These are phyloP conservation scores for Tenthredo amoena DNA, from an alignment of 2,888 invertebrate species.

Conservation along the genomic window DNA sequence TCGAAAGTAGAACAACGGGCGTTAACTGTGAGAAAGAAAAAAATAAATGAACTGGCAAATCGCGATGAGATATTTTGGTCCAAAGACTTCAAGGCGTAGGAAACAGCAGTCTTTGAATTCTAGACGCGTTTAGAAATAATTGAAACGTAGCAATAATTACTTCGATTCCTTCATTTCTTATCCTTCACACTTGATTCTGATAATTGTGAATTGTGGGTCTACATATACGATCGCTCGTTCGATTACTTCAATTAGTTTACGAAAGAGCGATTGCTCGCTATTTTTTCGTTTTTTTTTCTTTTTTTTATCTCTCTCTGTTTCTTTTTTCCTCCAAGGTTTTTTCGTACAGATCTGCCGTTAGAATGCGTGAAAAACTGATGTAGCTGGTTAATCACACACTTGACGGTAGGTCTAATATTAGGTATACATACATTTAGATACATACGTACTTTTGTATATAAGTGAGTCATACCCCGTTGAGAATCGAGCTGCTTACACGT, in stretches of 20 bases:
- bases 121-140: background rate
- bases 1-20: background rate
- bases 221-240: background rate
- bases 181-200: background rate
- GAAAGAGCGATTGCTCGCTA: background rate
- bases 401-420: constrained; percentile 40
- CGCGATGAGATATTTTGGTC: background rate
- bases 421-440: background rate
- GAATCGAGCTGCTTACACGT: background rate
- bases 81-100: background rate
- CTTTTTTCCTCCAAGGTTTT: background rate
- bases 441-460: background rate
- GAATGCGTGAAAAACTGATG: constrained; percentile 4
- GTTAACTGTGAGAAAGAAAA: background rate
- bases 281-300: background rate
- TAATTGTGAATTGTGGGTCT: background rate
- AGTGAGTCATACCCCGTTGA: background rate
- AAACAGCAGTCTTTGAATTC: background rate
- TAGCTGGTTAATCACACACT: constrained; percentile 31
- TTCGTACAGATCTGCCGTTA: background rate
- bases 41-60: background rate
- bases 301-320: background rate
- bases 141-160: background rate
- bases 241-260: background rate
- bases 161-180: background rate